These are phyloP conservation scores for Galbula dea DNA, from an alignment of 2,113 vertebrate species.

Conservation along the genomic window DNA sequence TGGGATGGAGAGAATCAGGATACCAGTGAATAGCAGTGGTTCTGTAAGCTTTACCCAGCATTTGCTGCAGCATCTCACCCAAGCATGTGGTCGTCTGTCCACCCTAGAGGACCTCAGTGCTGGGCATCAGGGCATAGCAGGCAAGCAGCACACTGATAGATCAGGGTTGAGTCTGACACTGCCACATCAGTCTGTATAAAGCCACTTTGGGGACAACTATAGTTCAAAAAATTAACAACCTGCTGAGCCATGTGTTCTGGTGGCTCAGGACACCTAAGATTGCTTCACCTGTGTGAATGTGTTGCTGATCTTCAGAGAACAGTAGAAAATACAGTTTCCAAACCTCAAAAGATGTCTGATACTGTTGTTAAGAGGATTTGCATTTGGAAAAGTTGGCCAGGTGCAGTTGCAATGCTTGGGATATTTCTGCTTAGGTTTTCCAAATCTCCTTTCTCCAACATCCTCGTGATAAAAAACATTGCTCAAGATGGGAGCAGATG, in stretches of 20 bases:
- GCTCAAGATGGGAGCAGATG: not conserved
- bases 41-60: not conserved
- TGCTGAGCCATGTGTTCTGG: not conserved
- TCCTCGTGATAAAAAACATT: not conserved
- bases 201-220: not conserved
- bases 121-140: not conserved
- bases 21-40: not conserved
- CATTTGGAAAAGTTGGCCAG: slow-evolving; percentile 7
- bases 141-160: not conserved
- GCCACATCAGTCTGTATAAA: not conserved
- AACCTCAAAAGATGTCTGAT: not conserved
- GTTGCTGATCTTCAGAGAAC: not conserved
- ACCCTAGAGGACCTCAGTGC: not conserved
- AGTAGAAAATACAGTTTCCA: not conserved
- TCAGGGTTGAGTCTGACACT: rapidly evolving
- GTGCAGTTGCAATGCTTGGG: slow-evolving; percentile 2
- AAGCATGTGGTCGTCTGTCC: not conserved
- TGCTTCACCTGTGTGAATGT: not conserved
- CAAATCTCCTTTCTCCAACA: not conserved
- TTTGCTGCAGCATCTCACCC: not conserved
- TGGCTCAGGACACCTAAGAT: not conserved
- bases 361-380: slow-evolving; percentile 6
- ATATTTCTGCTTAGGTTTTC: slow-evolving; percentile 31
- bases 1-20: not conserved
- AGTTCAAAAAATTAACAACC: rapidly evolving